A percentile compares a stretch with the other conserved stretches of the same genome.
Evolutionary conservation across 2,797 vertebrate species (phyloP).

Genomic region (Falco rusticolus): DNA sequence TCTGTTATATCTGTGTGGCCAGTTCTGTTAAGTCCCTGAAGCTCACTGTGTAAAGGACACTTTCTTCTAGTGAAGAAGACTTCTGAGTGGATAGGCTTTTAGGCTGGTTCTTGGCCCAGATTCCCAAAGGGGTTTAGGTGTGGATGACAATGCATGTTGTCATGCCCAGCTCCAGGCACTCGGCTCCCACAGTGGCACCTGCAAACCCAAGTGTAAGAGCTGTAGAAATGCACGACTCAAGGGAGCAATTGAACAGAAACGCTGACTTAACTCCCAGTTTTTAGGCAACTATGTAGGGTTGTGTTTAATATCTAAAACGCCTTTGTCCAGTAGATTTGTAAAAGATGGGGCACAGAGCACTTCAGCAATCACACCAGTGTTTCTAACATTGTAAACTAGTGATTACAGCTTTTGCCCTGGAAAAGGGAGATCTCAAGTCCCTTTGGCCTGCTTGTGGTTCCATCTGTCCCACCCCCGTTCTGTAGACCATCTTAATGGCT

Average conservation of each 20-base stretch:
- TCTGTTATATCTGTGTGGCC: background rate
- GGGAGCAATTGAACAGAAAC: background rate
- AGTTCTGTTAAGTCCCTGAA: background rate
- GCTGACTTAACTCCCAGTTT: background rate
- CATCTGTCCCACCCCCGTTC: background rate
- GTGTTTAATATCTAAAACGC: background rate
- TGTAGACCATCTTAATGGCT: background rate
- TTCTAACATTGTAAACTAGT: background rate
- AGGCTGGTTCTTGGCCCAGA: background rate
- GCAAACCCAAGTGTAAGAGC: background rate
- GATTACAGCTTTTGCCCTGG: background rate
- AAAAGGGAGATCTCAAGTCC: background rate
- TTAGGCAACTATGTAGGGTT: background rate
- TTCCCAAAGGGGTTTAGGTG: background rate
- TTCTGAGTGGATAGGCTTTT: background rate
- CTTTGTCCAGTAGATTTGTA: background rate
- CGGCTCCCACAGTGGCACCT: background rate
- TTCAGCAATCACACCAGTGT: background rate
- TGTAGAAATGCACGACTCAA: background rate
- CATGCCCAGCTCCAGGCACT: background rate
- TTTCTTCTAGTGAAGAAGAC: background rate
- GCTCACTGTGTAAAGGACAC: background rate
- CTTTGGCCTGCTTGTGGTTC: background rate
- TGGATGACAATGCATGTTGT: background rate
- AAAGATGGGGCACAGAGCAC: background rate